Evolutionary conservation across 2,888 invertebrate species (phyloP), one percentile per base, ranked within the genome.

Genomic region (Hypercompe scribonia): DNA sequence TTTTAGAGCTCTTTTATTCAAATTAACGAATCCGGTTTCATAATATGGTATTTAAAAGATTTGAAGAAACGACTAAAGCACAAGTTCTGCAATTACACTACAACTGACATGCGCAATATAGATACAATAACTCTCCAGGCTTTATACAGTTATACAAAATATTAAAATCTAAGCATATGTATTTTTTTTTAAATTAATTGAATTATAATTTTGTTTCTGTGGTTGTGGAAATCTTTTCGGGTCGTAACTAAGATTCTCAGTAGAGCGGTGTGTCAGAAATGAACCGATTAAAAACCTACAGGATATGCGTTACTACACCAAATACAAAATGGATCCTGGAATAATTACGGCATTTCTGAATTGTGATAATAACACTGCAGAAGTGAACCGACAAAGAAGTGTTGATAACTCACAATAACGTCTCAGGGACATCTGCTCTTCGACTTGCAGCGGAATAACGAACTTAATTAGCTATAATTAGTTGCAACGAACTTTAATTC

Each of bases 1-100:
- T 33, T 67, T 58, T 39, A 58, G 24, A 18, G 28, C 28, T 28
- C 2, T 58, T 58, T 68, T 67, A 50, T 67, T 67, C 13, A 28
- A 68, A 67, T 67, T 54, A 58, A 54, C 7, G 54, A 68, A 58
- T 68, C 68, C 68, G 58, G 68, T 68, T 36, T 58, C 36, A 34
- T 13, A 54, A 15, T 34, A n/a, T 68, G 0, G 36, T 33, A 33
- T 67, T 67, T 46, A 18, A 54, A 54, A 54, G 54, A 54, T 54
- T 13, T 28, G 18, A 18, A 58, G 58, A 39, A 58, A 34, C 50
- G 13, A 68, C 24, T 33, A 50, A 67, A 68, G 54, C 33, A 68
- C 50, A 21, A 33, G 67, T 54, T 34, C 34, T 33, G 33, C 24
- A 33, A 24, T n/a, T n/a, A n/a, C n/a, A n/a, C n/a, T n/a, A n/a